Percentiles rank a stretch among this genome's conserved stretches.
Evolutionary conservation across 2,888 invertebrate species (phyloP).

Genomic region (Euzetes globulus): DNA sequence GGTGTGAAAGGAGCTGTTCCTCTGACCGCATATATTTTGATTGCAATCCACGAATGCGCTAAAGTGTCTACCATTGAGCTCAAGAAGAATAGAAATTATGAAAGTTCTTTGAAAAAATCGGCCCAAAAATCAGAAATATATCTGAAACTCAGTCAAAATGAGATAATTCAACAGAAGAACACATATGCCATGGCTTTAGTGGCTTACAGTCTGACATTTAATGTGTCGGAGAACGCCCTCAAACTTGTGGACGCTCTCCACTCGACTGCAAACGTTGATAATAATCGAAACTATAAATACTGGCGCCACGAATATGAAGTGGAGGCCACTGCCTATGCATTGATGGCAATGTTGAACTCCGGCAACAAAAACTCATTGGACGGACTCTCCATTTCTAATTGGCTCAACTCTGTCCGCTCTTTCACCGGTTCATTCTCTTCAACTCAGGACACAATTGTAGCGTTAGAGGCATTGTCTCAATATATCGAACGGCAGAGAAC

Average conservation of each 20-base stretch:
- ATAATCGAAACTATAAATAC: slow-evolving; percentile 26
- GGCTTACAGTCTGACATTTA: slow-evolving; percentile 41
- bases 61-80: neutral
- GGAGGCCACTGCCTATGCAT: slow-evolving; percentile 44
- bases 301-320: slow-evolving; percentile 39
- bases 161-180: slow-evolving; percentile 30
- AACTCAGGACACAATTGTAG: slow-evolving; percentile 47
- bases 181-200: slow-evolving; percentile 40
- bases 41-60: slow-evolving; percentile 37
- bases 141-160: neutral
- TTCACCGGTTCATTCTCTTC: slow-evolving; percentile 46
- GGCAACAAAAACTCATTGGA: neutral
- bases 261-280: neutral
- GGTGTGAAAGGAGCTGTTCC: slow-evolving; percentile 40
- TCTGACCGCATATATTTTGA: slow-evolving; percentile 41
- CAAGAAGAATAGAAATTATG: slow-evolving; percentile 12
- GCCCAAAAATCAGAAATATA: slow-evolving; percentile 1
- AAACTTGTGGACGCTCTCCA: slow-evolving; percentile 10
- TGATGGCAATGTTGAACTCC: slow-evolving; percentile 37
- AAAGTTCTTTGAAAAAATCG: neutral
- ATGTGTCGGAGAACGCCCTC: neutral
- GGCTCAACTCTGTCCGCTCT: slow-evolving; percentile 43
- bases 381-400: slow-evolving; percentile 43
- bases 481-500: slow-evolving; percentile 6
- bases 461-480: slow-evolving; percentile 45